phyloP scores from a whole-genome alignment of 1,140 invertebrate species.

The Aphaenogaster ashmeadi region DNA sequence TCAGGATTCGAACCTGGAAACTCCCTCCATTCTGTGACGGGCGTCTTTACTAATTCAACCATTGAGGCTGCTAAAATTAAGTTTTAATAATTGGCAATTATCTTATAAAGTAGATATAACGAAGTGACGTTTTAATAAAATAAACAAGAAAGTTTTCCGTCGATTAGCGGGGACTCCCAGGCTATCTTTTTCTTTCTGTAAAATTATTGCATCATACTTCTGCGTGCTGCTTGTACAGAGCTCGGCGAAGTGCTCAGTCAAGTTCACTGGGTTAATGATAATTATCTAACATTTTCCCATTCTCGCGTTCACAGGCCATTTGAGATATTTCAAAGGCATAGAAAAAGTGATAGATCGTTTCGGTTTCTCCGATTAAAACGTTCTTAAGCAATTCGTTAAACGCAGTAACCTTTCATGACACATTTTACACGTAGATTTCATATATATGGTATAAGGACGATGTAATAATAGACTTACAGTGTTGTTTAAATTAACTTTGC shows the following conservation, averaged over 20 bases:
- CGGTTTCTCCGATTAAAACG: slow-evolving; percentile 15
- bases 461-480: neutral
- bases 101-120: neutral
- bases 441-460: neutral
- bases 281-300: slow-evolving; percentile 52
- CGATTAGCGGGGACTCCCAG: neutral
- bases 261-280: slow-evolving; percentile 75
- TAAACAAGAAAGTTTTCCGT: neutral
- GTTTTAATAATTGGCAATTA: slow-evolving; percentile 16
- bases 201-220: slow-evolving; percentile 2
- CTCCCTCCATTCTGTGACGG: too few species aligned
- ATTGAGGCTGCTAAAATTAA: neutral
- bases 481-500: slow-evolving; percentile 41
- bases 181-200: neutral
- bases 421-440: neutral
- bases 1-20: too few species aligned
- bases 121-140: neutral
- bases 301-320: slow-evolving; percentile 1
- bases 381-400: slow-evolving; percentile 6
- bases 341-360: slow-evolving; percentile 43
- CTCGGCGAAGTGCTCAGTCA: neutral
- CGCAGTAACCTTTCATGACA: slow-evolving; percentile 5
- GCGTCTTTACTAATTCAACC: too few species aligned
- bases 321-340: slow-evolving; percentile 9
- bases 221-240: neutral